Evolutionary conservation across 2,888 invertebrate genomes (phyloP).

Genomic region (Frankliniella intonsa): DNA sequence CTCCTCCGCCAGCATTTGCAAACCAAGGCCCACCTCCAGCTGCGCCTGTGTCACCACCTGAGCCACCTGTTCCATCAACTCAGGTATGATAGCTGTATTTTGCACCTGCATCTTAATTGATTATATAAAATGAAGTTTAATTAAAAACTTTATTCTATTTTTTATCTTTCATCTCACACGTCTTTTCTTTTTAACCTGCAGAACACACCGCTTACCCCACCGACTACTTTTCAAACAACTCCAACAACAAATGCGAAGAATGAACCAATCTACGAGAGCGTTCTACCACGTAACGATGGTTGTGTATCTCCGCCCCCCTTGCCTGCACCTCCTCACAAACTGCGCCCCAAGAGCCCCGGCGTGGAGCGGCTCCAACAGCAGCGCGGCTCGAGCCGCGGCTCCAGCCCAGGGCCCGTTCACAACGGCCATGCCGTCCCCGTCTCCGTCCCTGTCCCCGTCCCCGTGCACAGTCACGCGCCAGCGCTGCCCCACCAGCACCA

Average conservation of each 20-base stretch:
- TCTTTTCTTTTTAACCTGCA: neutral
- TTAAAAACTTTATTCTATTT: conserved; percentile 30
- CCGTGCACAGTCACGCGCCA: conserved; percentile 29
- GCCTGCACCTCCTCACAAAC: conserved; percentile 49
- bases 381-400: conserved; percentile 39
- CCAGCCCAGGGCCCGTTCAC: conserved; percentile 36
- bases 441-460: conserved; percentile 31
- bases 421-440: neutral
- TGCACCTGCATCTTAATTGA: neutral
- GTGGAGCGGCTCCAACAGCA: conserved; percentile 43
- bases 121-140: neutral
- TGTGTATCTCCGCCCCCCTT: conserved; percentile 47
- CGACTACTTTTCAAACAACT: conserved; percentile 37
- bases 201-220: conserved; percentile 38
- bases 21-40: conserved; percentile 39
- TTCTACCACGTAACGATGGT: conserved; percentile 63
- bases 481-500: neutral
- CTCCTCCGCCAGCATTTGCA: conserved; percentile 50
- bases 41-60: conserved; percentile 43
- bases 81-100: conserved; percentile 25
- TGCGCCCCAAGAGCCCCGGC: conserved; percentile 46
- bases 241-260: conserved; percentile 50
- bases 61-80: conserved; percentile 39
- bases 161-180: conserved; percentile 32
- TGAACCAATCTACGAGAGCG: conserved; percentile 78